Evolutionary conservation across 2,888 invertebrate genomes (phyloP), one percentile per base, ranked within the genome.

Genomic region (Gerris lacustris): DNA sequence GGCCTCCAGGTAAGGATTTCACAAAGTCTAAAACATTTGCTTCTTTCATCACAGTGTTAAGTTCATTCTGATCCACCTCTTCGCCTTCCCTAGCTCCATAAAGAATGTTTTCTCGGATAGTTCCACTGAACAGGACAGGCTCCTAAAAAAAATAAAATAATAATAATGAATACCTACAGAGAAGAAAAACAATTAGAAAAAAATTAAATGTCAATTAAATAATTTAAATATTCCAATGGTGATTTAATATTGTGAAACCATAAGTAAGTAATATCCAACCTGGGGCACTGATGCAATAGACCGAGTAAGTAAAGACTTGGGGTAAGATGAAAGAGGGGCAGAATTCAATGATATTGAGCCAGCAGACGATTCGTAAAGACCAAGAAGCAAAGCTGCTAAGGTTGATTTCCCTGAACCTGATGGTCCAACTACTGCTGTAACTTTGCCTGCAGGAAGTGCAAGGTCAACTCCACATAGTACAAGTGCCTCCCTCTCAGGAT

Each of bases 341-440:
- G 89, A 90, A 79, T 97, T 97, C 43, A 97, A 79, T 67, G 84
- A 79, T 69, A 97, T 83, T 6, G 79, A 79, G 0, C 95, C 95
- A 72, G 80, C 77, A 5, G 83, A 81, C 0, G 96, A 95, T 79
- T 96, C 95, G 79, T 97, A 97, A 0, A 92, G 82, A 77, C 96
- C 83, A 68, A 97, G 81, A 73, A 98, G 83, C 2, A 98, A 83
- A 0, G 89, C 83, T 0, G 91, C 94, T 72, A 97, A 83, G 0
- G 98, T 97, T 68, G 94, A 95, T 81, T 98, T 98, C 0, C 98
- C 98, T 44, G 93, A 93, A 0, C 97, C 97, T 72, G 95, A 96
- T 0, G 92, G 84, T 0, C 97, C 97, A 0, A 98, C 88, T n/a
- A 89, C 83, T 0, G 95, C 95, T 9, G 92, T 86, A 0, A 92